Evolutionary conservation across 2,113 vertebrate genomes (phyloP).

Genomic region (Myiagra hebetior): DNA sequence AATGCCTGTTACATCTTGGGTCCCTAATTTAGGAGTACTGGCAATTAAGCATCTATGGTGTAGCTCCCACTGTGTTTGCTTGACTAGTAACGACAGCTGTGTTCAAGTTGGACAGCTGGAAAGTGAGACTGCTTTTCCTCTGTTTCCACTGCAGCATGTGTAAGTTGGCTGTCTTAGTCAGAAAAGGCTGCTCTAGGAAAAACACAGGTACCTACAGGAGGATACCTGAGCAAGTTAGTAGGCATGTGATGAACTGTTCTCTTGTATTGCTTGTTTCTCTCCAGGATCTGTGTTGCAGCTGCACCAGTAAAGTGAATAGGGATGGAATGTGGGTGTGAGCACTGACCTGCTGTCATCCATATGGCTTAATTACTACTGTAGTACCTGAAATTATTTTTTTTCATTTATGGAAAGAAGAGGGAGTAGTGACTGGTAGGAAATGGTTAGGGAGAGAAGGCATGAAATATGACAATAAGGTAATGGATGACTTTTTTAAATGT

Average conservation of each 20-base stretch:
- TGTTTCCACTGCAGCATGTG: not conserved
- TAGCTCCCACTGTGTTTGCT: not conserved
- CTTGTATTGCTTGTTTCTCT: not conserved
- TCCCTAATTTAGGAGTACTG: not conserved
- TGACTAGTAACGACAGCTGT: not conserved
- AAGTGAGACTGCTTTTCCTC: not conserved
- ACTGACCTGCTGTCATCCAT: not conserved
- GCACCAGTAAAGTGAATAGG: not conserved
- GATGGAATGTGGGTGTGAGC: not conserved
- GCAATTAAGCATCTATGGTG: not conserved
- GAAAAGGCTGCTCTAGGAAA: not conserved
- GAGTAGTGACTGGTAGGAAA: not conserved
- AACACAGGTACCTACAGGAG: not conserved
- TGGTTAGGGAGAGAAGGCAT: not conserved
- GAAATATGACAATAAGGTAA: not conserved
- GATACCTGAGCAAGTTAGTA: not conserved
- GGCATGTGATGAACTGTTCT: not conserved
- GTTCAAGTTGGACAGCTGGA: not conserved
- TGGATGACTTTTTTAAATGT: fast-evolving
- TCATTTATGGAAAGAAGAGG: not conserved
- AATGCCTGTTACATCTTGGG: not conserved
- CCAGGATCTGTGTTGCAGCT: not conserved
- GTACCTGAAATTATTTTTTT: not conserved
- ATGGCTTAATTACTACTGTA: not conserved
- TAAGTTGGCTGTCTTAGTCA: not conserved